Evolutionary conservation across 2,888 invertebrate species (phyloP).

Genomic region (Pegoplata infirma): DNA sequence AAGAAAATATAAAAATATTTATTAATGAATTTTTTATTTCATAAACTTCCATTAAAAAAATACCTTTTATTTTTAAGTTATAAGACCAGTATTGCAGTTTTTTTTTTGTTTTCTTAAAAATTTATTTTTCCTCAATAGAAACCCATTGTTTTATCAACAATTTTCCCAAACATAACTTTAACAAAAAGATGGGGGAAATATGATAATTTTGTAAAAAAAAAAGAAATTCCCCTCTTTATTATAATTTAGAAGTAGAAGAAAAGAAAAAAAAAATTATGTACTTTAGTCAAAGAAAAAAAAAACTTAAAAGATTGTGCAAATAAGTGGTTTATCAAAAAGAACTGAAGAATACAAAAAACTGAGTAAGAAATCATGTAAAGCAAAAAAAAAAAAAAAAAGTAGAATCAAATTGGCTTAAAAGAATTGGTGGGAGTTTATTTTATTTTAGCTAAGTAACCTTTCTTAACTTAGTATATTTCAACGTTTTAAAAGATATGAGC

Average conservation of each 20-base stretch:
- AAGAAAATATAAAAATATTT: neutral
- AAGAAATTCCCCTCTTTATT: neutral
- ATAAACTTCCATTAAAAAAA: neutral
- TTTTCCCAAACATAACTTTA: slow-evolving; percentile 54
- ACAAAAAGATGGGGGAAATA: slow-evolving; percentile 45
- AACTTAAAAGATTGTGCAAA: slow-evolving; percentile 51
- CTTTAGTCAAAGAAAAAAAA: neutral
- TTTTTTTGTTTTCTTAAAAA: slow-evolving; percentile 3
- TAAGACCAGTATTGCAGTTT: no score
- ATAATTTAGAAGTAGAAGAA: neutral
- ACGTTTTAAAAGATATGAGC: neutral
- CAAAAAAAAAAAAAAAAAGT: slow-evolving; percentile 20
- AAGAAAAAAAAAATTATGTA: neutral
- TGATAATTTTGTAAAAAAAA: slow-evolving; percentile 44
- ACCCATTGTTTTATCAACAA: slow-evolving; percentile 48
- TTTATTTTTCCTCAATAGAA: no score
- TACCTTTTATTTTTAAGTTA: no score
- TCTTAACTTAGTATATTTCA: neutral
- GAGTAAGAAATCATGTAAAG: slow-evolving; percentile 51
- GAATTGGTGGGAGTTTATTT: slow-evolving; percentile 14
- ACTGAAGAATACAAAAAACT: slow-evolving; percentile 1
- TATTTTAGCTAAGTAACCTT: slow-evolving; percentile 13
- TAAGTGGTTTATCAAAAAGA: slow-evolving; percentile 56
- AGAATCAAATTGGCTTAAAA: slow-evolving; percentile 24
- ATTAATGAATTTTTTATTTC: neutral